Evolutionary conservation across 2,888 invertebrate species (phyloP), one percentile per base, ranked within the genome.

Genomic region (Aradus depressus): DNA sequence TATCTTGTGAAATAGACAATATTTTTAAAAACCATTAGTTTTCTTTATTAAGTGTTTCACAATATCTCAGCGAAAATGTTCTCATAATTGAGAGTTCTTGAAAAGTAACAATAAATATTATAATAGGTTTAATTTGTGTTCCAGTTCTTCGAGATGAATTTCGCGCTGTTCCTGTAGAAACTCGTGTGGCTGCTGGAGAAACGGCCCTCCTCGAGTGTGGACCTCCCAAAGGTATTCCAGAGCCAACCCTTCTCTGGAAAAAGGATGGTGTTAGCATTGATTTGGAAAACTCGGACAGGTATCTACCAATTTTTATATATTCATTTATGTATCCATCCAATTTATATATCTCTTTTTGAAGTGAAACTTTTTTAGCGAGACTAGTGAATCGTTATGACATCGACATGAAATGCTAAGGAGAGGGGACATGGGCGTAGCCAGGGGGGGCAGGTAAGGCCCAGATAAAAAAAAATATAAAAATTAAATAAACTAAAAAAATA

Each of bases 121-220:
- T 39, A 14, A 23, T 18, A 6, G 8, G 8, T 39, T 5, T 44
- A 5, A 34, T 16, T 25, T 53, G 50, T 56, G 64, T 80, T 76
- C 56, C 72, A 90, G 96, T 95, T 64, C 75, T 97, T 53, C 82
- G 93, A 59, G 95, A 96, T 68, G 96, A 97, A 66, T 98, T 97
- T 74, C 82, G 90, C 63, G 77, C 80, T 49, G 81, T 88, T 64
- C 97, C 97, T 18, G 80, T 84, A 62, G 88, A 91, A 67, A 84
- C 90, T 51, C 81, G 88, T 66, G 92, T 91, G 56, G 91, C 95
- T 44, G 83, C 91, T 57, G 95, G 93, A 32, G 92, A 92, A 69
- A 84, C 86, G 47, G 90, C 91, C 22, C 73, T 86, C 51, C 72
- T 97, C 59, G 91, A 92, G 73, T 97, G 97, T 71, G 81, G 84